phyloP scores from a whole-genome alignment of 2,113 vertebrate species.

The Phalacrocorax carbo region DNA sequence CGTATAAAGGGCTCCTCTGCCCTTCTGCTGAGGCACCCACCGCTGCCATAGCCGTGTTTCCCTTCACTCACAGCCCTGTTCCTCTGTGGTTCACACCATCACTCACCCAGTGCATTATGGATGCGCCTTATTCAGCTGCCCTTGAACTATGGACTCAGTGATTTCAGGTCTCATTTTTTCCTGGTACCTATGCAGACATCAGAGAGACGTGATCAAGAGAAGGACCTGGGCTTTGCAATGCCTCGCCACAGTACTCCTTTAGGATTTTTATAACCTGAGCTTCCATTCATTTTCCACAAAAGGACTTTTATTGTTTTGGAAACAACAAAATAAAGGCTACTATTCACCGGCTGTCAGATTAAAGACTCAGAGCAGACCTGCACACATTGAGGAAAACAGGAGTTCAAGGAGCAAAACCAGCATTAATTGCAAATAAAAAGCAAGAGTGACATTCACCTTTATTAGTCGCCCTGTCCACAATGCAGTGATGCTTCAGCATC shows the following conservation, averaged over 20 bases:
- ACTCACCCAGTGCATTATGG: rapidly evolving
- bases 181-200: background rate
- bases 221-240: background rate
- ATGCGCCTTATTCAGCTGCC: background rate
- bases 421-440: background rate
- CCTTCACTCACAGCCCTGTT: background rate
- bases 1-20: background rate
- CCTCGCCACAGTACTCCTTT: background rate
- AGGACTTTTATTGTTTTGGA: background rate
- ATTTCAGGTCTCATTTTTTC: background rate
- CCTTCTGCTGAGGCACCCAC: background rate
- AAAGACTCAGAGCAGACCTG: background rate
- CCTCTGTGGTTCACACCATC: background rate
- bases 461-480: background rate
- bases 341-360: background rate
- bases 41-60: rapidly evolving
- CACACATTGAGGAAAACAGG: rapidly evolving
- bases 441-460: background rate
- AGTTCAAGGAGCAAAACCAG: background rate
- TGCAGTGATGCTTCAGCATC: background rate
- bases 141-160: background rate
- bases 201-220: background rate
- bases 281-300: background rate
- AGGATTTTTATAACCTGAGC: background rate
- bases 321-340: background rate